Percentiles rank a stretch among this genome's conserved stretches.
phyloP scores from a whole-genome alignment of 1,140 invertebrate species.

The Drosophila truncata region DNA sequence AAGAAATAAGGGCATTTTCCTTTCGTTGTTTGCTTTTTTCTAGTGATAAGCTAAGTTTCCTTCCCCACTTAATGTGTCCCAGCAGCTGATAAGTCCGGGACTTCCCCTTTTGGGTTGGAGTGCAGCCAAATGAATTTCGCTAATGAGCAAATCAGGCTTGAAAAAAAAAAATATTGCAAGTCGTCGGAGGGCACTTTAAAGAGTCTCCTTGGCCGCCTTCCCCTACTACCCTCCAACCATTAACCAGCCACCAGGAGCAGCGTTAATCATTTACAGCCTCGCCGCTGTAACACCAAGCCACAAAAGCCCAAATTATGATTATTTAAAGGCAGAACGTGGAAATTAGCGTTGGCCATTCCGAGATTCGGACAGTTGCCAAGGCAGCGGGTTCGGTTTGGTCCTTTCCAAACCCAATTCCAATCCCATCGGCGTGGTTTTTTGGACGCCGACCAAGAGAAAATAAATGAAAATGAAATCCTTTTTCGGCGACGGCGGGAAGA shows the following conservation, averaged over 20 bases:
- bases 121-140: constrained; percentile 77
- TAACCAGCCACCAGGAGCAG: constrained; percentile 21
- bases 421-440: constrained; percentile 47
- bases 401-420: not conserved
- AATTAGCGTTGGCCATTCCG: constrained; percentile 48
- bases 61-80: constrained; percentile 37
- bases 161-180: constrained; percentile 61
- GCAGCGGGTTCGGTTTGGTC: constrained; percentile 24
- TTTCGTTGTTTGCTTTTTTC: not conserved
- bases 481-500: constrained; percentile 5
- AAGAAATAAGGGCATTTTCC: not conserved
- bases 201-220: not conserved
- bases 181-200: constrained; percentile 55
- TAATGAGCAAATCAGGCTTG: constrained; percentile 81
- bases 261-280: constrained; percentile 77
- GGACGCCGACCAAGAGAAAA: constrained; percentile 59
- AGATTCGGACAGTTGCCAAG: constrained; percentile 66
- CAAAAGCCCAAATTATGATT: constrained; percentile 77
- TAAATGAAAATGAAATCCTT: constrained; percentile 55
- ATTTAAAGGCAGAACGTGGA: constrained; percentile 65
- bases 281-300: constrained; percentile 47
- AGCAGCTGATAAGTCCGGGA: constrained; percentile 42
- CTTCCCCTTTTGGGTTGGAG: constrained; percentile 55
- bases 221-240: not conserved
- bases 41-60: constrained; percentile 1